These are phyloP conservation scores for Poeciliopsis occidentalis DNA, from an alignment of 2,113 vertebrate genomes.

Conservation along the genomic window DNA sequence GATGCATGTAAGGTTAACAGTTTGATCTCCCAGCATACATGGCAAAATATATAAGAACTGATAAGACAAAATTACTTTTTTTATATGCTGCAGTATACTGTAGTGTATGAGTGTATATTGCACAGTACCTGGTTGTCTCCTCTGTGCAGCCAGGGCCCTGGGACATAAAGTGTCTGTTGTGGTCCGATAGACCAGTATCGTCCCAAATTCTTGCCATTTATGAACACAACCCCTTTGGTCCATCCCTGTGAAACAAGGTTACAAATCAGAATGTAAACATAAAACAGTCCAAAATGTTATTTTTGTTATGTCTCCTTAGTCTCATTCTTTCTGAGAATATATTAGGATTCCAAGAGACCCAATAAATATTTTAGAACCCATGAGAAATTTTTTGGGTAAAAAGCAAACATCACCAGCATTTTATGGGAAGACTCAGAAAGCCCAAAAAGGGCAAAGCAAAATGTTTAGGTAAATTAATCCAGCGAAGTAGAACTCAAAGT, in stretches of 20 bases:
- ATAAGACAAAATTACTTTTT: background rate
- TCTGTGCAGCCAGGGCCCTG: conserved; percentile 85
- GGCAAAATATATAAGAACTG: background rate
- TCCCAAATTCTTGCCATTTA: conserved; percentile 90
- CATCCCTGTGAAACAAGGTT: conserved; percentile 81
- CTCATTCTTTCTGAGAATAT: background rate
- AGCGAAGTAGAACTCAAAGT: background rate
- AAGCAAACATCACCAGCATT: background rate
- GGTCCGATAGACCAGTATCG: conserved; percentile 91
- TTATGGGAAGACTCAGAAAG: conserved; percentile 12
- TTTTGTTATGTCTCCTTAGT: background rate
- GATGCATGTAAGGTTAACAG: too few species aligned
- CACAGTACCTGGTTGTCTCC: conserved; percentile 85
- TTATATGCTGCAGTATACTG: background rate
- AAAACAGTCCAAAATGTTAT: background rate
- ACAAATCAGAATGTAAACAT: background rate
- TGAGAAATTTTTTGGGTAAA: background rate
- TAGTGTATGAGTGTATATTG: background rate
- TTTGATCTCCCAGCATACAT: background rate
- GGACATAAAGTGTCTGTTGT: conserved; percentile 90
- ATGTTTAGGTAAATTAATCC: background rate
- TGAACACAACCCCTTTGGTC: conserved; percentile 90
- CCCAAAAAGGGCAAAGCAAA: background rate
- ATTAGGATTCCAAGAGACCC: background rate
- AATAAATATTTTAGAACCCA: background rate